A percentile compares a stretch with the other conserved stretches of the same genome.
Evolutionary conservation across 1,140 invertebrate species (phyloP).

Genomic region (Drosophila chauvacae): DNA sequence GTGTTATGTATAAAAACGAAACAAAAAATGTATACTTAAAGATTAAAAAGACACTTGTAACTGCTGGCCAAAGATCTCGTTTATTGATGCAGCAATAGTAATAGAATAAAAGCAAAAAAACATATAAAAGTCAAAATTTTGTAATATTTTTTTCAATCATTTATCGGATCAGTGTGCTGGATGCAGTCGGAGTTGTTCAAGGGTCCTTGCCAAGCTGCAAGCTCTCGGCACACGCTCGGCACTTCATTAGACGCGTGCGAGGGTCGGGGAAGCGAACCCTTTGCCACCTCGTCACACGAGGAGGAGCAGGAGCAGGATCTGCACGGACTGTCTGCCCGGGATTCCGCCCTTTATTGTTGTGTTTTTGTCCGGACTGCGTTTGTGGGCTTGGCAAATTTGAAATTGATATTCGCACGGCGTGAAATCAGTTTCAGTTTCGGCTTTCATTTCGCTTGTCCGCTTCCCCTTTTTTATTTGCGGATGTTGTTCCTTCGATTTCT

Average conservation of each 20-base stretch:
- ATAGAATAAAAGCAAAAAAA: background rate
- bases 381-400: conserved; percentile 73
- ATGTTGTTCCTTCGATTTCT: conserved; percentile 56
- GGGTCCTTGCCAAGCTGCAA: conserved; percentile 48
- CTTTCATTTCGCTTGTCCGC: conserved; percentile 58
- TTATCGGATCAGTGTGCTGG: conserved; percentile 11
- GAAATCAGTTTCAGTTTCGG: conserved; percentile 78
- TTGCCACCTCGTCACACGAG: conserved; percentile 14
- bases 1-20: background rate
- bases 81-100: no score
- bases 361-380: conserved; percentile 24
- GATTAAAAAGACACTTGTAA: background rate
- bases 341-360: conserved; percentile 32
- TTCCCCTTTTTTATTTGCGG: conserved; percentile 41
- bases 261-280: conserved; percentile 20
- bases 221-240: conserved; percentile 51
- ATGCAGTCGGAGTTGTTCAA: conserved; percentile 18
- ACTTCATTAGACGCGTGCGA: conserved; percentile 79
- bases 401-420: conserved; percentile 81
- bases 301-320: conserved; percentile 4
- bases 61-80: no score
- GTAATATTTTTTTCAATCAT: background rate
- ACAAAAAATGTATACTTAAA: background rate
- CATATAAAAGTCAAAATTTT: rapidly evolving
- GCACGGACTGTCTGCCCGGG: conserved; percentile 10